Evolutionary conservation across 1,140 invertebrate species (phyloP), one percentile per base, ranked within the genome.

Genomic region (Aphelenchoides besseyi): DNA sequence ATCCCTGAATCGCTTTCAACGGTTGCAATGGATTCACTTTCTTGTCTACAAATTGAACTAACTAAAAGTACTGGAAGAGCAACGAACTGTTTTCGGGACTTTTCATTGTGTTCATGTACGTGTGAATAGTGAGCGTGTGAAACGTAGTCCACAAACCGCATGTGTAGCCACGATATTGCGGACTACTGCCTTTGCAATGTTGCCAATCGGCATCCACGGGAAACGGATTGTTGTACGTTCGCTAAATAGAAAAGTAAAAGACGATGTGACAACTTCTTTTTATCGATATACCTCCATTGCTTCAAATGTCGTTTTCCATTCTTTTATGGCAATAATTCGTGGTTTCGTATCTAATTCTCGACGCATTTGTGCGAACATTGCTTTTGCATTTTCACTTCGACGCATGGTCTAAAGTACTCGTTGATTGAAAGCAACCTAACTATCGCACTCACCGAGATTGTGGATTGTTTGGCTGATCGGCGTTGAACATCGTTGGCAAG

Each of bases 141-240:
- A 97, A 98, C 69, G 95, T 87, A 36, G 89, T 91, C 96, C 96
- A 99, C 16, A 98, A 85, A 0, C 92, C 90, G 87, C 96, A 99
- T 0, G 94, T 92, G 84, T 93, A 98, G n/a, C 94, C 93, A 57
- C 95, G 88, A 74, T 84, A 87, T 54, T 88, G 86, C 0, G 89
- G 85, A 53, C 87, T 85, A 81, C 91, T 93, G 3, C 93, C 92
- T 78, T 88, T 87, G 84, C 96, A 98, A 9, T 90, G 90, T 59
- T 91, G 87, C 90, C 92, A 97, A 30, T 88, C 86, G n/a, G 80
- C 55, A 75, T 89, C 84, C 12, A 88, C 84, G 9, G 87, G 86
- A 73, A 83, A 83, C 2, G 81, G 81, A 23, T 76, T 68, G 48
- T 67, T 69, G 52, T 72, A 77, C 30, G 67, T 52, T 32, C 72